These are phyloP conservation scores for Geotrypetes seraphini DNA, from an alignment of 2,797 vertebrate genomes.

Conservation along the genomic window DNA sequence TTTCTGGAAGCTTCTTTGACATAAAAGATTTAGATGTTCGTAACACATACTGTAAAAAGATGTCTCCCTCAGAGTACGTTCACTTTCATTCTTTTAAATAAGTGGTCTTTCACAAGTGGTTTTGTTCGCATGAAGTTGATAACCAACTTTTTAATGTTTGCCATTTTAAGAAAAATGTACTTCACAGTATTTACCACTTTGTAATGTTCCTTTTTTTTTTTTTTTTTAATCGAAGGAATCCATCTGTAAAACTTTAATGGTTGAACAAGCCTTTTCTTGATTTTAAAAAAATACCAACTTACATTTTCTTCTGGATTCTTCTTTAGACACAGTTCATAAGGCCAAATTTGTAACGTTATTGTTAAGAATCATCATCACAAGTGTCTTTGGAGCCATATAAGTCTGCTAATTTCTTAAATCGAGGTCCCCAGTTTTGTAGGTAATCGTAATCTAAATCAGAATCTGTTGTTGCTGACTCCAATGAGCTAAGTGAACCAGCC, in stretches of 20 bases:
- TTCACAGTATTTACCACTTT: constrained; percentile 91
- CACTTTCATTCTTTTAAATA: constrained; percentile 55
- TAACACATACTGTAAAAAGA: constrained; percentile 39
- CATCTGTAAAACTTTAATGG: constrained; percentile 50
- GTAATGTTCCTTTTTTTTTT: constrained; percentile 55
- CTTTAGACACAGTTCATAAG: constrained; percentile 69
- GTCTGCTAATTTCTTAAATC: constrained; percentile 96
- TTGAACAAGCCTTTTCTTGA: constrained; percentile 48
- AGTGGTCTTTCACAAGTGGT: constrained; percentile 45
- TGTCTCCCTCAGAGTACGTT: constrained; percentile 44
- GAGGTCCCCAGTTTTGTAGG: constrained; percentile 97
- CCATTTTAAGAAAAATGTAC: constrained; percentile 52
- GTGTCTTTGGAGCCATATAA: constrained; percentile 98
- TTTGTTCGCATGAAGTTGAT: constrained; percentile 33
- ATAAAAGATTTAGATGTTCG: constrained; percentile 50
- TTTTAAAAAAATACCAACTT: constrained; percentile 75
- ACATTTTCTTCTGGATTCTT: constrained; percentile 63
- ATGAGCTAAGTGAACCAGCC: constrained; percentile 88
- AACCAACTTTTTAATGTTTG: constrained; percentile 58
- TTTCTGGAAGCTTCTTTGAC: constrained; percentile 70
- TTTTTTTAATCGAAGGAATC: constrained; percentile 43
- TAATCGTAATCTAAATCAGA: constrained; percentile 98
- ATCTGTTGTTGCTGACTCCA: constrained; percentile 94
- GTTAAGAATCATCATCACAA: constrained; percentile 91
- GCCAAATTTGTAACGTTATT: constrained; percentile 62